These are phyloP conservation scores for Melangyna quadrimaculata DNA, from an alignment of 2,888 invertebrate species.

Conservation along the genomic window DNA sequence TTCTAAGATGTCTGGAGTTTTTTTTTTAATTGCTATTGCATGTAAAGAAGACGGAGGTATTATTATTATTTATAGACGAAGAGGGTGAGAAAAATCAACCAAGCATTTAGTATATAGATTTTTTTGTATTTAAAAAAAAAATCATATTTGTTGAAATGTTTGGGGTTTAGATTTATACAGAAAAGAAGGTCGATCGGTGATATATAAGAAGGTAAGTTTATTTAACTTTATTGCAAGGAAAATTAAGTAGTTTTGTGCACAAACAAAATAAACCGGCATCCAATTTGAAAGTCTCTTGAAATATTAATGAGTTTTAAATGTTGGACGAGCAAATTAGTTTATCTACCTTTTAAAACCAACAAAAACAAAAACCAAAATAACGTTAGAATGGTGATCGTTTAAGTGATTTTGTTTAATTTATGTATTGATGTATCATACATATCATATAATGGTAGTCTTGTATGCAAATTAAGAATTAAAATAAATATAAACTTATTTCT, in stretches of 20 bases:
- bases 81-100: constrained; percentile 29
- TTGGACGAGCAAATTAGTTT: neutral
- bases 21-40: neutral
- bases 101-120: constrained; percentile 50
- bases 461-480: neutral
- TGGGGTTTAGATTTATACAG: neutral
- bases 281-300: constrained; percentile 9
- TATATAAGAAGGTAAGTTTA: neutral
- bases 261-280: neutral
- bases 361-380: neutral
- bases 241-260: constrained; percentile 35
- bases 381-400: neutral
- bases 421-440: neutral
- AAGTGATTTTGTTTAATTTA: constrained; percentile 10
- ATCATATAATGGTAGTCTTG: neutral
- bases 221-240: constrained; percentile 53
- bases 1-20: constrained; percentile 8
- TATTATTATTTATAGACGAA: constrained; percentile 46
- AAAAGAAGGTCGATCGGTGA: constrained; percentile 11
- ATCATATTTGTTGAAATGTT: constrained; percentile 1
- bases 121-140: neutral
- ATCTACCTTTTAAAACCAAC: neutral
- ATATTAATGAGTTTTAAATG: constrained; percentile 7
- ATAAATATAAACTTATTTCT: neutral
- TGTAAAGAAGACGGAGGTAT: constrained; percentile 2